Evolutionary conservation across 2,888 invertebrate genomes (phyloP).

Genomic region (Drosophila demipolita): DNA sequence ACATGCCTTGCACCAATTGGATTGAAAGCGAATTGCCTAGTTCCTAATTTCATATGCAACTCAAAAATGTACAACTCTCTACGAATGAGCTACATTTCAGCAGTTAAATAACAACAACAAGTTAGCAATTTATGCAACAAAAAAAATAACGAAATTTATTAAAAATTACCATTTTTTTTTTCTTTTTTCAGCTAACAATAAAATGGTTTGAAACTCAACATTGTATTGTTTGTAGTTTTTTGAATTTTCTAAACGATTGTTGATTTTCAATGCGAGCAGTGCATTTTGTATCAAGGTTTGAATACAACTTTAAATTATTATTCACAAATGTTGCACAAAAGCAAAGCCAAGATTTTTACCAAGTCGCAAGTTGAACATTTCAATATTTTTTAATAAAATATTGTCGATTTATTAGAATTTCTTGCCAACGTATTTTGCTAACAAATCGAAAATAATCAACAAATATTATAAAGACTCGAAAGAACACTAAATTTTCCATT

Average conservation of each 20-base stretch:
- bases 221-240: not conserved
- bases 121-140: not conserved
- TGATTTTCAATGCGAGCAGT: not conserved
- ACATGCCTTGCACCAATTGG: conserved; percentile 3
- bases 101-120: not conserved
- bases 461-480: not conserved
- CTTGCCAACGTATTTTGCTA: not conserved
- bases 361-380: not conserved
- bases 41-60: not conserved
- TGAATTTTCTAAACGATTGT: not conserved
- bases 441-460: not conserved
- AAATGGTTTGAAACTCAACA: not conserved
- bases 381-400: not conserved
- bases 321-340: not conserved
- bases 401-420: not conserved
- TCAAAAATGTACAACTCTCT: not conserved
- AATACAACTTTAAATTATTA: not conserved
- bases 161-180: too few species aligned
- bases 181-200: not conserved
- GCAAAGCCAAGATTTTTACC: not conserved
- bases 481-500: not conserved
- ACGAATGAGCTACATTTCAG: not conserved
- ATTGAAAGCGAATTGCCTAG: not conserved
- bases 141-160: too few species aligned
- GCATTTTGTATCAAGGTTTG: not conserved